Conservation (phyloP, 2,113 vertebrate genomes). For the Scolopax mira region DNA sequence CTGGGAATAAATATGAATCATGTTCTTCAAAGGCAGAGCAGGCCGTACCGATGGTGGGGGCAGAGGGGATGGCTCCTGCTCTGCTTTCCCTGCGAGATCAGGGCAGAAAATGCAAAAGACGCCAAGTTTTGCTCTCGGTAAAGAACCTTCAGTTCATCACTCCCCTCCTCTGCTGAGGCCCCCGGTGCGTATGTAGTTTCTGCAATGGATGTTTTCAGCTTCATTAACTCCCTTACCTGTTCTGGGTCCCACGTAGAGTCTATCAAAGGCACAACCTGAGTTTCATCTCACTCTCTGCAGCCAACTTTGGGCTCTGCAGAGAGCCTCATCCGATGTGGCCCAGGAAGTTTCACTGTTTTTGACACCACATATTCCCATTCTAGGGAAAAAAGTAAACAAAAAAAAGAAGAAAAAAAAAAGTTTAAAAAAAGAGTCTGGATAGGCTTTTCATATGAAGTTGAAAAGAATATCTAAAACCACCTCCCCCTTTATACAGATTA, state of each 20-base stretch:
- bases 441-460: not conserved
- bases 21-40: not conserved
- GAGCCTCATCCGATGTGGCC: rapidly evolving
- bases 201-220: not conserved
- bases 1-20: not conserved
- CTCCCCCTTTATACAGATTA: not conserved
- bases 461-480: not conserved
- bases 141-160: not conserved
- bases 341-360: not conserved
- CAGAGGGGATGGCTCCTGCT: not conserved
- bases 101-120: not conserved
- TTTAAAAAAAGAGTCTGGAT: not conserved
- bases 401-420: not conserved
- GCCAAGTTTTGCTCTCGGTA: not conserved
- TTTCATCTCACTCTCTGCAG: not conserved
- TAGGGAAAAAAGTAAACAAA: not conserved
- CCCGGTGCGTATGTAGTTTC: rapidly evolving
- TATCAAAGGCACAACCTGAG: not conserved
- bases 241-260: rapidly evolving
- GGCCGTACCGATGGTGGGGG: not conserved
- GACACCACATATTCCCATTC: not conserved
- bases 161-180: not conserved
- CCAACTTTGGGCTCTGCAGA: not conserved
- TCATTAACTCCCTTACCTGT: not conserved
- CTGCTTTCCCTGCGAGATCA: not conserved